Base-by-base conservation (phyloP, 2,797 vertebrate species). In the Aeoliscus strigatus region DNA sequence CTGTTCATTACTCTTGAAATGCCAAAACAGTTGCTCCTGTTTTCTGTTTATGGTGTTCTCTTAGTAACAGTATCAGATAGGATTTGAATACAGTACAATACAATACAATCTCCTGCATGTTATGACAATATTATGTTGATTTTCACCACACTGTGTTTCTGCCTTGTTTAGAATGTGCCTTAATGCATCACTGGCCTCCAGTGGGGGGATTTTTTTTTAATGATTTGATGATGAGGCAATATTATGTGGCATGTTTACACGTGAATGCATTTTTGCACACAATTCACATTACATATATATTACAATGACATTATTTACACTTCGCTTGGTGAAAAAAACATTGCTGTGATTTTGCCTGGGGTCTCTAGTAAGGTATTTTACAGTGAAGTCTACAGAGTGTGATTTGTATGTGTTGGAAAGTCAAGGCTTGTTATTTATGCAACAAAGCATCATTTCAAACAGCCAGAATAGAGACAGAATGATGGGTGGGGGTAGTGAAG, bases 161-260 rank as follows among this genome's bases (percentile, higher is more conserved):
- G 14, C 28, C 44, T 52, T 34, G n/a, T 49, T 43, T 63, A 40
- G 31, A 39, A 65, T 28, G 17, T 13, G 27, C 9, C 29, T 21
- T 14, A 7, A 30, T 16, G 34, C 11, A 12, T 44, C 33, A 51
- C 29, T 50, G 43, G 46, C 43, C 47, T 31, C 60, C 64, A 27
- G n/a, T 34, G 1, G 49, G 34, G 45, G 14, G n/a, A n/a, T n/a
- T n/a, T 2, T 9, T 51, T 57, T 51, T 65, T 29, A 66, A 41
- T 62, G 51, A 67, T 67, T 65, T 29, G 42, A 51, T 55, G 18
- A 41, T 37, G n/a, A n/a, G n/a, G n/a, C 14, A 49, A 14, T 18
- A 40, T 23, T 44, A 47, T 31, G 40, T 8, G 2, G 13, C 38
- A 30, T 37, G 27, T 51, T 54, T 44, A 42, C 13, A 41, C 26